Conservation (phyloP, 2,888 invertebrate species). For the Apamea anceps region DNA sequence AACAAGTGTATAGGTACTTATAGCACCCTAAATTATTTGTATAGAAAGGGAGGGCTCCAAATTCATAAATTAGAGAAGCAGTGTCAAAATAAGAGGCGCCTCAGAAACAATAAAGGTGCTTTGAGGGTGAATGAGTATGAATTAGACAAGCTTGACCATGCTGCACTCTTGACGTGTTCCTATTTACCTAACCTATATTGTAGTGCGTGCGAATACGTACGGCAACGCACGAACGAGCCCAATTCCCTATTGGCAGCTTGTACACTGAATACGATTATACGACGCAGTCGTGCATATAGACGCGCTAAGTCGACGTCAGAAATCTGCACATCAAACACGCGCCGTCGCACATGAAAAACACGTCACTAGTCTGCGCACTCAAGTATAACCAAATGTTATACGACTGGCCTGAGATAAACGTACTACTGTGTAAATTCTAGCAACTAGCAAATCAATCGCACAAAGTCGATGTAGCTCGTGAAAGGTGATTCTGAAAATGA, state of each 20-base stretch:
- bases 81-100: slow-evolving; percentile 41
- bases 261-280: background rate
- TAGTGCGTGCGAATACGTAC: background rate
- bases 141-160: slow-evolving; percentile 10
- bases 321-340: background rate
- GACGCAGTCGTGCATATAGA: background rate
- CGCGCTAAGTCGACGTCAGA: background rate
- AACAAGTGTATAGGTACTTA: slow-evolving; percentile 2
- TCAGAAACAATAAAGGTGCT: slow-evolving; percentile 47
- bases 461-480: background rate
- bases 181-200: background rate
- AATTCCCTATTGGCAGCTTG: background rate
- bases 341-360: background rate
- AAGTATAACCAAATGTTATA: background rate
- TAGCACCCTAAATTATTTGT: slow-evolving; percentile 41
- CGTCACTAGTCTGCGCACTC: background rate
- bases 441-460: slow-evolving; percentile 2
- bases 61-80: slow-evolving; percentile 50
- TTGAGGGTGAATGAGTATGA: slow-evolving; percentile 8
- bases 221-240: background rate
- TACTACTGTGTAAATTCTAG: background rate
- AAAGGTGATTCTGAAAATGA: background rate
- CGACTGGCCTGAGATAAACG: background rate
- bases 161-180: background rate
- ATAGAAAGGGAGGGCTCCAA: background rate